phyloP scores from a whole-genome alignment of 2,113 vertebrate genomes.

The Bubo scandiacus region DNA sequence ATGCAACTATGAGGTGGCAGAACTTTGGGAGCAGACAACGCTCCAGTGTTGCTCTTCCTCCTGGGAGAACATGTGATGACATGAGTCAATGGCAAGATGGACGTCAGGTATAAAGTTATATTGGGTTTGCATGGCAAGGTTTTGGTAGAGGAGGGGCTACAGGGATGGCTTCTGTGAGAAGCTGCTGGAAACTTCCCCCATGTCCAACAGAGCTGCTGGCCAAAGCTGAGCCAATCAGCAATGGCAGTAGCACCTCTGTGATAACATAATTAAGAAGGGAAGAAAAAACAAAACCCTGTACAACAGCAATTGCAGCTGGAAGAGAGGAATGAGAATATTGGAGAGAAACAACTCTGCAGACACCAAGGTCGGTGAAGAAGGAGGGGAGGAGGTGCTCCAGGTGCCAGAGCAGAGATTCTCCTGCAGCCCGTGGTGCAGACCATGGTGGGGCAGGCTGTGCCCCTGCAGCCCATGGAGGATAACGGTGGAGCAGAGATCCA shows the following conservation, averaged over 20 bases:
- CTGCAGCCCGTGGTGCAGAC: neutral
- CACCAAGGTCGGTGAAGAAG: neutral
- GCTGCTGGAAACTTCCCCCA: neutral
- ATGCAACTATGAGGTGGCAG: neutral
- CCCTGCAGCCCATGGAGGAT: neutral
- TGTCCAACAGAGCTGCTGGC: neutral
- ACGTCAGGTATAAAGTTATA: neutral
- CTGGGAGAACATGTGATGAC: neutral
- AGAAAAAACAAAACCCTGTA: neutral
- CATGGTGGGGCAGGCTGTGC: too few species aligned
- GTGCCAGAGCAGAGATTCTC: accelerated
- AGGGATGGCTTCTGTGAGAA: neutral
- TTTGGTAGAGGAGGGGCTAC: neutral
- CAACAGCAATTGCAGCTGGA: too few species aligned
- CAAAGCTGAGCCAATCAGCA: neutral
- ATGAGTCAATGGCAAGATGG: neutral
- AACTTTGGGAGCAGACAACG: neutral
- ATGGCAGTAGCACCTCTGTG: neutral
- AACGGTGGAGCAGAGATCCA: accelerated
- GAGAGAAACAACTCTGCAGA: neutral
- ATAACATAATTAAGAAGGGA: neutral
- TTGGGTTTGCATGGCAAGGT: too few species aligned
- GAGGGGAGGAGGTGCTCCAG: neutral
- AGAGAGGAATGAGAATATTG: neutral
- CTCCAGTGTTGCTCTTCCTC: neutral